phyloP scores from a whole-genome alignment of 2,797 vertebrate genomes.

The Pipistrellus nathusii region DNA sequence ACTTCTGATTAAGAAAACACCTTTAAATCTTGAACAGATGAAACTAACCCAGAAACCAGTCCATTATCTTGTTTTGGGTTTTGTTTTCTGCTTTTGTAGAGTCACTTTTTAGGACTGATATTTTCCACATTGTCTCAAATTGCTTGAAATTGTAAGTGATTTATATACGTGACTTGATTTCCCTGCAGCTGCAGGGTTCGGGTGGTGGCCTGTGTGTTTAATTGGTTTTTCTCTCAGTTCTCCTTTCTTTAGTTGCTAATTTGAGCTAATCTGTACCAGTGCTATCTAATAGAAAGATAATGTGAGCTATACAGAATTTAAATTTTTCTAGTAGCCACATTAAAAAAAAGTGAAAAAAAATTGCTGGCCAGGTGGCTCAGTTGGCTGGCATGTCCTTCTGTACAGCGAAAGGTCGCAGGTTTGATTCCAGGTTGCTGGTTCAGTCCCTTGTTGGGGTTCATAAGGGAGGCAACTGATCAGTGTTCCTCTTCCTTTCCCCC shows the following conservation, averaged over 20 bases:
- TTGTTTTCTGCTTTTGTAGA: not conserved
- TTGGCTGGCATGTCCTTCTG: not conserved
- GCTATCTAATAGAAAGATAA: not conserved
- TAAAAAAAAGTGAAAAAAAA: not conserved
- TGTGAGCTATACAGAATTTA: not conserved
- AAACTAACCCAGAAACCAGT: not conserved
- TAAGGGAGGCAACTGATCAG: not conserved
- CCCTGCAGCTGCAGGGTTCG: not conserved
- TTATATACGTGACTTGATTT: rapidly evolving
- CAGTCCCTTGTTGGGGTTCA: not conserved
- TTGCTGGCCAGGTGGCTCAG: not conserved
- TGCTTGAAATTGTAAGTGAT: not conserved
- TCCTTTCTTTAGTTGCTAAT: not conserved
- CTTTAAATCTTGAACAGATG: not conserved
- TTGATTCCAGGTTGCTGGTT: not conserved
- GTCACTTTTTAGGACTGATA: not conserved
- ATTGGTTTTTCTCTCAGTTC: too few relatives aligned
- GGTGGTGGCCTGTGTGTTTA: not conserved
- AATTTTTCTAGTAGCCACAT: not conserved
- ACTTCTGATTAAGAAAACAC: not conserved
- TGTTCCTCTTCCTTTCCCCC: not conserved
- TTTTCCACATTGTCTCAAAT: not conserved
- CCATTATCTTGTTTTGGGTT: not conserved
- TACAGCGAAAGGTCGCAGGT: not conserved
- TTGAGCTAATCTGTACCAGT: too few relatives aligned